Percentiles rank a stretch among this genome's conserved stretches.
These are phyloP conservation scores for Agrochola macilenta DNA, from an alignment of 2,888 invertebrate genomes.

Conservation along the genomic window DNA sequence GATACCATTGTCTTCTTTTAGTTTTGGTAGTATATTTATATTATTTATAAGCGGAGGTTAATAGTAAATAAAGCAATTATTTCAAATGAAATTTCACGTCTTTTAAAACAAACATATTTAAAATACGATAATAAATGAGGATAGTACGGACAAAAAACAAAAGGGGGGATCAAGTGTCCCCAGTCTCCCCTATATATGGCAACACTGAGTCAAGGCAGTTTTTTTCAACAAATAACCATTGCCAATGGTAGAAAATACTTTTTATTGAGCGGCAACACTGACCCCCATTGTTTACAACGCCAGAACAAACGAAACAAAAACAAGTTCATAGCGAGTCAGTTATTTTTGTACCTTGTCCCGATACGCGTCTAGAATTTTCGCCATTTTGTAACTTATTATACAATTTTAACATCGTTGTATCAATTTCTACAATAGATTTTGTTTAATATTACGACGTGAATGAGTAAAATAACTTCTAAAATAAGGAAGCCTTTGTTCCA, in stretches of 20 bases:
- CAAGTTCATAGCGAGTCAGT: constrained; percentile 76
- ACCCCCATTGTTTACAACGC: constrained; percentile 82
- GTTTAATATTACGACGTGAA: constrained; percentile 25
- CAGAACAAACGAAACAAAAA: constrained; percentile 79
- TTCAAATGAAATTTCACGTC: too few species aligned
- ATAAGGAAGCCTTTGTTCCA: constrained; percentile 78
- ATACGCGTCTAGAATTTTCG: constrained; percentile 58
- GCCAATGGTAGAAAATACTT: constrained; percentile 62
- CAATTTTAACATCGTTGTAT: constrained; percentile 34
- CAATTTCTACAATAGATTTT: constrained; percentile 21
- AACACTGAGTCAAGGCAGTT: too few species aligned
- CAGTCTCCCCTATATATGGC: too few species aligned
- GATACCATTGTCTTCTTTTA: too few species aligned
- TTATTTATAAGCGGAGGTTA: too few species aligned
- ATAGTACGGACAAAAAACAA: too few species aligned
- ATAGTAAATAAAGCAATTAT: too few species aligned
- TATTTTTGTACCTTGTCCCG: constrained; percentile 72
- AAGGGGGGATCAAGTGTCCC: too few species aligned
- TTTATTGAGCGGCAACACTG: constrained; percentile 73
- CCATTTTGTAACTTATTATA: constrained; percentile 52
- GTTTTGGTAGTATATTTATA: too few species aligned
- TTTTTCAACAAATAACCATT: not conserved
- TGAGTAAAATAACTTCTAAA: constrained; percentile 29
- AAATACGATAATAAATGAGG: too few species aligned
- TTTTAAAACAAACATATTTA: too few species aligned